Percentiles rank a stretch among this genome's conserved stretches.
Evolutionary conservation across 2,888 invertebrate species (phyloP).

Genomic region (Calameuta filiformis): DNA sequence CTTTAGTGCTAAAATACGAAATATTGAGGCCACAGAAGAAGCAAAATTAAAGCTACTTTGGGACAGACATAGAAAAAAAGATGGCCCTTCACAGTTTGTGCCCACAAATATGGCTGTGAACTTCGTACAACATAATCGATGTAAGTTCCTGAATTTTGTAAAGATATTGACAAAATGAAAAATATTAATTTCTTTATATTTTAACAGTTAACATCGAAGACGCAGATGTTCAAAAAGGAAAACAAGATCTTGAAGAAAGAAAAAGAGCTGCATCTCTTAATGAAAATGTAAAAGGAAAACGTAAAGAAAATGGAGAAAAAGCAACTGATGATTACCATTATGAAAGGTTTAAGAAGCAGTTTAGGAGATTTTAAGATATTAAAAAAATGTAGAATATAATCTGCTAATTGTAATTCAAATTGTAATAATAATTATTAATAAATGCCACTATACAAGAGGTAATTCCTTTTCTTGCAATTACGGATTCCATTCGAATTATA

Average conservation of each 20-base stretch:
- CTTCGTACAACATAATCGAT: conserved; percentile 97
- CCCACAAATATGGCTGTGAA: conserved; percentile 99
- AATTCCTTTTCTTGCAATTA: neutral
- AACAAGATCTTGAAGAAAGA: conserved; percentile 70
- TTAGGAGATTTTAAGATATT: conserved; percentile 78
- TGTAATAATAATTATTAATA: neutral
- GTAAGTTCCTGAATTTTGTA: conserved; percentile 68
- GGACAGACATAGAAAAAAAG: conserved; percentile 91
- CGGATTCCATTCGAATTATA: neutral
- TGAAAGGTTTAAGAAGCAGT: conserved; percentile 96
- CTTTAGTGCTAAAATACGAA: conserved; percentile 90
- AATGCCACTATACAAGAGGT: neutral
- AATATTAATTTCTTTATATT: neutral
- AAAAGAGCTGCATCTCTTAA: conserved; percentile 51
- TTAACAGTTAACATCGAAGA: conserved; percentile 86
- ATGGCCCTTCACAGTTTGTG: conserved; percentile 94
- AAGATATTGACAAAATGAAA: neutral
- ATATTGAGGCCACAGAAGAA: conserved; percentile 99
- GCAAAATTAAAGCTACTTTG: conserved; percentile 93
- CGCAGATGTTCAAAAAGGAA: conserved; percentile 71
- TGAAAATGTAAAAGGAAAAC: conserved; percentile 70
- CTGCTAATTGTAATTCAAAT: neutral
- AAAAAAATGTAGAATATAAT: neutral
- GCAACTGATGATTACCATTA: conserved; percentile 98
- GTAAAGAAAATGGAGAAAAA: conserved; percentile 83